Evolutionary conservation across 2,113 vertebrate species (phyloP).

Genomic region (Perca flavescens): DNA sequence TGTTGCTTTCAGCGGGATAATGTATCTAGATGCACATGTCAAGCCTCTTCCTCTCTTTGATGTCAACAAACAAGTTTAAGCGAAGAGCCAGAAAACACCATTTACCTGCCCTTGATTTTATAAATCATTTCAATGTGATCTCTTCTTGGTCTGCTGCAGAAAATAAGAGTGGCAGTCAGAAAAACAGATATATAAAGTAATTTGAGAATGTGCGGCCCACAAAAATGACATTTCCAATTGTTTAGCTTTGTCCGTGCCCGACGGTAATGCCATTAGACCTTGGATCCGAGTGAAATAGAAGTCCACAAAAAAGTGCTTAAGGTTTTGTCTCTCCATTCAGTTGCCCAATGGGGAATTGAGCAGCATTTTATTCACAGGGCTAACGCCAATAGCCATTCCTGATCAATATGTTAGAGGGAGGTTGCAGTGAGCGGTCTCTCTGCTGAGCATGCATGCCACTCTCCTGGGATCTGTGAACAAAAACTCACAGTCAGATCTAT

Average conservation of each 20-base stretch:
- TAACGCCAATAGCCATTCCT: constrained; percentile 77
- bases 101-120: constrained; percentile 72
- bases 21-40: constrained; percentile 73
- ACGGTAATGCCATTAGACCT: constrained; percentile 60
- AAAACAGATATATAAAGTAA: constrained; percentile 24
- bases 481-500: constrained; percentile 82
- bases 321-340: constrained; percentile 81
- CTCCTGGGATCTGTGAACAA: constrained; percentile 78
- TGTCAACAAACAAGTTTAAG: constrained; percentile 68
- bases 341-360: constrained; percentile 76
- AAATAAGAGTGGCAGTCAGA: constrained; percentile 15
- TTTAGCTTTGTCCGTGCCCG: constrained; percentile 24
- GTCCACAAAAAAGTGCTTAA: constrained; percentile 66
- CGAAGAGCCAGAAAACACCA: constrained; percentile 48
- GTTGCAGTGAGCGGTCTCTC: constrained; percentile 75
- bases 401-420: constrained; percentile 82
- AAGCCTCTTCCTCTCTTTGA: constrained; percentile 70
- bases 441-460: constrained; percentile 69
- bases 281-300: constrained; percentile 55
- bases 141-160: constrained; percentile 45
- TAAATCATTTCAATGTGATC: constrained; percentile 54
- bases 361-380: constrained; percentile 82
- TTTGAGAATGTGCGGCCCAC: constrained; percentile 53
- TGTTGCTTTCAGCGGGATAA: constrained; percentile 67
- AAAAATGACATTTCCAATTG: constrained; percentile 74